A percentile compares a stretch with the other conserved stretches of the same genome.
These are phyloP conservation scores for Meganola albula DNA, from an alignment of 2,888 invertebrate species.

Conservation along the genomic window DNA sequence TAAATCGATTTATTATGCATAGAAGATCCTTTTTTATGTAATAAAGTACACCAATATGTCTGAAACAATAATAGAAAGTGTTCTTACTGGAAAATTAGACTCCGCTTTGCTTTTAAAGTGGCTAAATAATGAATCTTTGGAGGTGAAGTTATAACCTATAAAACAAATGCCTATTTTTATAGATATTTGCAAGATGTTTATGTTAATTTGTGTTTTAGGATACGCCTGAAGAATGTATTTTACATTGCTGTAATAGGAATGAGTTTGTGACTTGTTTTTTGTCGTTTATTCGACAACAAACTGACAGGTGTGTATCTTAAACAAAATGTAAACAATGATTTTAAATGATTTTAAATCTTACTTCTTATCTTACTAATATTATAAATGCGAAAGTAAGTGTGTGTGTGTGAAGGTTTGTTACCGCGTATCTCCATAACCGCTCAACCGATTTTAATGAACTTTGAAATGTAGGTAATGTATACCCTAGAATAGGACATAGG, in stretches of 20 bases:
- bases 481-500: no score
- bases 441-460: no score
- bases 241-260: slow-evolving; percentile 54
- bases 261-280: slow-evolving; percentile 79
- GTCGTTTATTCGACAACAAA: slow-evolving; percentile 73
- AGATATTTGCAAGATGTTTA: slow-evolving; percentile 16
- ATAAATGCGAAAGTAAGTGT: no score
- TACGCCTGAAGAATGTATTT: slow-evolving; percentile 52
- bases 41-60: slow-evolving; percentile 49
- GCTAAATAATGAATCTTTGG: slow-evolving; percentile 56
- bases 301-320: slow-evolving; percentile 57
- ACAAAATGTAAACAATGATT: slow-evolving; percentile 24
- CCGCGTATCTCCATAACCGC: no score
- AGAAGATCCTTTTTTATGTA: slow-evolving; percentile 19
- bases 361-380: no score
- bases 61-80: slow-evolving; percentile 66
- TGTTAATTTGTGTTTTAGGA: slow-evolving; percentile 46
- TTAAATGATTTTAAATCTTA: no score
- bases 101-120: slow-evolving; percentile 57
- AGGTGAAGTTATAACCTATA: slow-evolving; percentile 59
- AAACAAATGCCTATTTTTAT: slow-evolving; percentile 10
- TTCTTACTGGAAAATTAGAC: slow-evolving; percentile 61
- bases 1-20: slow-evolving; percentile 41
- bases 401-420: no score
- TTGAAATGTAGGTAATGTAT: no score